Percentiles rank a stretch among this genome's conserved stretches.
Conservation (phyloP, 2,888 invertebrate species). For the Anthophora plumipes region DNA sequence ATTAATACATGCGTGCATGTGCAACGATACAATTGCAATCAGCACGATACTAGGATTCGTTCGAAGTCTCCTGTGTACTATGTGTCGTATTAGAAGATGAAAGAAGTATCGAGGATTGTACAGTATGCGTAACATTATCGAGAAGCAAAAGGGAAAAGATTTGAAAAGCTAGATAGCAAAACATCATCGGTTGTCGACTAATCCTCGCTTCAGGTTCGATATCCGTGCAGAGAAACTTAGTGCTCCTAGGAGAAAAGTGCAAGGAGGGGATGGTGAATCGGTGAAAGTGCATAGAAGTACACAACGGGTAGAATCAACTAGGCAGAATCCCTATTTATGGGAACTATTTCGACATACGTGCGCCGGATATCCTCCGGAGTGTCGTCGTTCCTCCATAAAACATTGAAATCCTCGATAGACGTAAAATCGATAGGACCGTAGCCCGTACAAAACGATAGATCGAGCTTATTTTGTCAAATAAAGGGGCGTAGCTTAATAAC, state of each 20-base stretch:
- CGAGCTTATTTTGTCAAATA: conserved; percentile 58
- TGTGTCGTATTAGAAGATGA: no score
- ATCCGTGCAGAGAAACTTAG: not conserved
- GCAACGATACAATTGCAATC: no score
- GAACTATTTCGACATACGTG: conserved; percentile 68
- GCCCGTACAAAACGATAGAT: conserved; percentile 45
- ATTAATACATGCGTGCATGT: no score
- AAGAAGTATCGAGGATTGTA: no score
- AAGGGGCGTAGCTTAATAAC: conserved; percentile 53
- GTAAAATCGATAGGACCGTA: conserved; percentile 59
- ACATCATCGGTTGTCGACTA: not conserved
- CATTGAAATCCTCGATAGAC: conserved; percentile 69
- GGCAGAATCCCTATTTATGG: conserved; percentile 75
- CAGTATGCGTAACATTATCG: no score
- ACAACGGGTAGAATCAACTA: conserved; percentile 46
- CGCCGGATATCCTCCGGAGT: conserved; percentile 61
- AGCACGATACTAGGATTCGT: no score
- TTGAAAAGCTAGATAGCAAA: not conserved
- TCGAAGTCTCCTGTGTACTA: no score
- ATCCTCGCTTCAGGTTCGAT: not conserved
- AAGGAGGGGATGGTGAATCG: not conserved
- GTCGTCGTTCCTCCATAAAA: conserved; percentile 67
- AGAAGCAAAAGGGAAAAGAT: not conserved
- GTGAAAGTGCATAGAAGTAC: conserved; percentile 37
- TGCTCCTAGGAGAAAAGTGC: not conserved